Conservation (phyloP, 2,888 invertebrate species). For the Phortica magna region DNA sequence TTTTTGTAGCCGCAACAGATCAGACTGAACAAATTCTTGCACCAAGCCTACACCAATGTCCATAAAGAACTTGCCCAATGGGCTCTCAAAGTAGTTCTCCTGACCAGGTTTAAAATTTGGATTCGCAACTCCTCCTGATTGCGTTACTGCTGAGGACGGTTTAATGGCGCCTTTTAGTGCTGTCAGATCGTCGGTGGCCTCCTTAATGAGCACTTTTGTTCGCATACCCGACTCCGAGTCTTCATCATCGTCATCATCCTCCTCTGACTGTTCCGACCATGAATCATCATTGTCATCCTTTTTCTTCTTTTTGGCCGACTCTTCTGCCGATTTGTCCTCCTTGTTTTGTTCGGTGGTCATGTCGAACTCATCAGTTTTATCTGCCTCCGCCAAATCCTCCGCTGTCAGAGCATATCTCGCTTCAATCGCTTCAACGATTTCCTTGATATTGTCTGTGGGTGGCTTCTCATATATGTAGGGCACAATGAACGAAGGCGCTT, state of each 20-base stretch:
- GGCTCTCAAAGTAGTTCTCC: conserved; percentile 89
- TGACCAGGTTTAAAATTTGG: conserved; percentile 78
- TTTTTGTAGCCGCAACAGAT: conserved; percentile 91
- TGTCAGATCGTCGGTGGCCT: conserved; percentile 80
- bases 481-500: conserved; percentile 95
- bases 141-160: conserved; percentile 75
- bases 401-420: conserved; percentile 79
- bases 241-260: conserved; percentile 79
- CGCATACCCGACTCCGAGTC: conserved; percentile 79
- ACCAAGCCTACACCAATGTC: conserved; percentile 94
- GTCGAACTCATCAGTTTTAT: conserved; percentile 79
- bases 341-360: conserved; percentile 79
- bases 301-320: conserved; percentile 70
- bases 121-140: conserved; percentile 58
- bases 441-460: conserved; percentile 87
- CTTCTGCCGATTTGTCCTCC: conserved; percentile 66
- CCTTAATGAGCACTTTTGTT: conserved; percentile 80
- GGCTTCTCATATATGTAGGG: conserved; percentile 96
- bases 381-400: conserved; percentile 81
- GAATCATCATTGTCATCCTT: conserved; percentile 81
- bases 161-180: conserved; percentile 79
- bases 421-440: conserved; percentile 83
- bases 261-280: conserved; percentile 81
- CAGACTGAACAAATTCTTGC: conserved; percentile 95
- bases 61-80: conserved; percentile 93